These are phyloP conservation scores for Lasiommata megera DNA, from an alignment of 2,888 invertebrate species.

Conservation along the genomic window DNA sequence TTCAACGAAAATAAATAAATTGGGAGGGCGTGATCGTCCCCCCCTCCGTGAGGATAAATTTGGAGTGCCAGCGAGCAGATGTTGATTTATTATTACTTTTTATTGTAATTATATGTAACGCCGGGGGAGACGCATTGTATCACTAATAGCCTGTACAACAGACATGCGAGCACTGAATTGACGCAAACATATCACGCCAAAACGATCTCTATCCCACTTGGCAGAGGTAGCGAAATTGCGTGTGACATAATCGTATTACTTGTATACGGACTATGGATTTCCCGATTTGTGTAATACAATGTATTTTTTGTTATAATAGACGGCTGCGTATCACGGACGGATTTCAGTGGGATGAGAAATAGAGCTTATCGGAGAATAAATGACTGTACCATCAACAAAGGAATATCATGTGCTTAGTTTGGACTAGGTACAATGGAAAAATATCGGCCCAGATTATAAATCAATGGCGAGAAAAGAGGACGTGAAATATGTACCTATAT, in stretches of 20 bases:
- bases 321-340: conserved; percentile 18
- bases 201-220: conserved; percentile 3
- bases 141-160: conserved; percentile 24
- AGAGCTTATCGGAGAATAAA: conserved; percentile 12
- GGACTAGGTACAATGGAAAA: conserved; percentile 1
- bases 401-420: conserved; percentile 6
- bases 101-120: conserved; percentile 70
- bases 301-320: conserved; percentile 17
- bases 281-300: conserved; percentile 6
- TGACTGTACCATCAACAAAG: conserved; percentile 7
- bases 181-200: conserved; percentile 10
- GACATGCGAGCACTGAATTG: conserved; percentile 20
- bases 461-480: background rate
- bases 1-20: conserved; percentile 70
- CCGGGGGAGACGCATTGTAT: conserved; percentile 54
- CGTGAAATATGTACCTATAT: no score
- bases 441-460: conserved; percentile 6
- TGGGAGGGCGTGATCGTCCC: conserved; percentile 58
- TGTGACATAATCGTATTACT: background rate
- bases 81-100: conserved; percentile 77
- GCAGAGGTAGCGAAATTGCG: conserved; percentile 8
- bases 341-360: conserved; percentile 19
- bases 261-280: background rate
- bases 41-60: conserved; percentile 58
- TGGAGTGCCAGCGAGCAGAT: conserved; percentile 73